phyloP scores from a whole-genome alignment of 2,888 invertebrate species.

The Serripes groenlandicus region DNA sequence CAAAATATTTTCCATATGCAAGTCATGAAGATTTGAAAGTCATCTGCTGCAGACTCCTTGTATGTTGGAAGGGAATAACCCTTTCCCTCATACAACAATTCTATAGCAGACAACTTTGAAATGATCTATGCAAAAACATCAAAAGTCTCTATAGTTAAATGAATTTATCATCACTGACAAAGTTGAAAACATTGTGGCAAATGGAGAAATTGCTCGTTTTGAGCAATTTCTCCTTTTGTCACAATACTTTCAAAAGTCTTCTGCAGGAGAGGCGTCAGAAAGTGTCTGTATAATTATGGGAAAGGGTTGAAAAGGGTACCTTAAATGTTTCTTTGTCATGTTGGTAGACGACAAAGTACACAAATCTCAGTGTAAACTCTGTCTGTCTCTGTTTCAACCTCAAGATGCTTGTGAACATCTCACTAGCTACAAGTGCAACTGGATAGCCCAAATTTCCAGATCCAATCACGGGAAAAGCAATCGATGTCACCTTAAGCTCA shows the following conservation, averaged over 20 bases:
- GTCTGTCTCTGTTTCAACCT: conserved; percentile 1
- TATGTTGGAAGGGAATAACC: no score
- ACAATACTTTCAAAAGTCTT: conserved; percentile 4
- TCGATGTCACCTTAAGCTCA: conserved; percentile 5
- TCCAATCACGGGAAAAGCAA: conserved; percentile 55
- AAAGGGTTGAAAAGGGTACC: conserved; percentile 1
- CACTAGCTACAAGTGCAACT: conserved; percentile 30
- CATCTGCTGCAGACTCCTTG: no score
- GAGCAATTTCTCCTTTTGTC: conserved; percentile 7
- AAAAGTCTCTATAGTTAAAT: no score
- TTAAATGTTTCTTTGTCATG: conserved; percentile 17
- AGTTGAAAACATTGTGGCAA: conserved; percentile 1
- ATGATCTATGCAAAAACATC: no score
- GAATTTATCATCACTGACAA: background rate
- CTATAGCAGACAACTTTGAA: no score
- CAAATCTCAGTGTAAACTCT: conserved; percentile 17
- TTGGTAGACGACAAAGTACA: conserved; percentile 38
- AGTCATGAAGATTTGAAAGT: no score
- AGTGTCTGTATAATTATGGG: background rate
- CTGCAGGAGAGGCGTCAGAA: background rate
- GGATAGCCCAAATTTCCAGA: conserved; percentile 52
- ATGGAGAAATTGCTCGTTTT: conserved; percentile 4
- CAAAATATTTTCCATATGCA: no score
- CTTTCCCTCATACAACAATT: no score
- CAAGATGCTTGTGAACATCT: conserved; percentile 49